Evolutionary conservation across 2,888 invertebrate genomes (phyloP), one percentile per base, ranked within the genome.

Genomic region (Cacoxenus indagator): DNA sequence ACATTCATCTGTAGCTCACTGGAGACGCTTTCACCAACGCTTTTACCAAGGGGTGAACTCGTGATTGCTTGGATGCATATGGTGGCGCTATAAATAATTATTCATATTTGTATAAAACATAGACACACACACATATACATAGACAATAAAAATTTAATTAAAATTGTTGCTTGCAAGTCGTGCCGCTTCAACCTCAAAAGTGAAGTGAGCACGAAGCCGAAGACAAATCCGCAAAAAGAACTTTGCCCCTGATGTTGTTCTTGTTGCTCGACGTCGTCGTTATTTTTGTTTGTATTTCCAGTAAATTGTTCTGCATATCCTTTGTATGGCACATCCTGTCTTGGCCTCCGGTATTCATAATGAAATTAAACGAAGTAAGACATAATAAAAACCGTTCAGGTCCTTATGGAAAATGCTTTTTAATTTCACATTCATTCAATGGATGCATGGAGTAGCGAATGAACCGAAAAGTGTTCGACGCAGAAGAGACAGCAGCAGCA

Each of bases 321-420:
- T 72, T 74, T 79, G 73, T 73, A 72, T 43, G 37, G 54, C 43
- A 1, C 55, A 14, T 22, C 19, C 17, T 19, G 2, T 3, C 8
- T 27, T 55, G 55, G 55, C 55, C 55, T 55, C 26, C 9, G 48
- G 55, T 54, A 74, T 75, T 80, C 80, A 75, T 80, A 82, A 82
- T 83, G 73, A 83, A 82, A 84, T 84, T 84, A 83, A 82, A 78
- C 77, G 73, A 82, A 83, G 84, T 82, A 82, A 84, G 82, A 82
- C 77, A 82, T 80, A 82, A 84, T 84, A 78, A 82, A 83, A 82
- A 83, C 82, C 82, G 83, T 80, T 82, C 83, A 82, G 80, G 82
- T 83, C 80, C 84, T 83, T 75, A 83, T 84, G 82, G 81, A 78
- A 77, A 78, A 81, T 65, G 19, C 67, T 66, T 62, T 72, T 69